Evolutionary conservation across 23 tunicate genomes (phyloP).

Genomic region (Trididemnum nubilum): DNA sequence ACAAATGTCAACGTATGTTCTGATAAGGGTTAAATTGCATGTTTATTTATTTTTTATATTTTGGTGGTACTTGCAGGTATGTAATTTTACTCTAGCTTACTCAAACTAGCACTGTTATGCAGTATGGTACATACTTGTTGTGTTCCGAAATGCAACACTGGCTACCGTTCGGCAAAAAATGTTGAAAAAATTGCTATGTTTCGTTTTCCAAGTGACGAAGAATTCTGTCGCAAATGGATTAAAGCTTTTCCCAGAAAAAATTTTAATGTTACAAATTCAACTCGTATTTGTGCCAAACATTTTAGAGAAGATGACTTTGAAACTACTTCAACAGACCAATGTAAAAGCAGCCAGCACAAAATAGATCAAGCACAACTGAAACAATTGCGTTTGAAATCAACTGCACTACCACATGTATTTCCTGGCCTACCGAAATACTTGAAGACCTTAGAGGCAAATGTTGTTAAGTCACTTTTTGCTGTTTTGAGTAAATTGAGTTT

Average conservation of each 20-base stretch:
- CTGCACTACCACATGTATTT: constrained; percentile 1
- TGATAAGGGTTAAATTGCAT: too few species aligned
- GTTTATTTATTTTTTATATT: too few species aligned
- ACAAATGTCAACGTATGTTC: too few species aligned
- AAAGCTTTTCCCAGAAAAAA: constrained; percentile 12
- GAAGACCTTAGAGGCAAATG: too few species aligned
- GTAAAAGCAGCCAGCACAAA: neutral
- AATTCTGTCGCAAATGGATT: neutral
- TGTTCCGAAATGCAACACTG: neutral
- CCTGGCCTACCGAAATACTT: constrained; percentile 2
- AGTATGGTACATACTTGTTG: neutral
- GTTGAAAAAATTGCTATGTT: neutral
- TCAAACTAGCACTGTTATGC: too few species aligned
- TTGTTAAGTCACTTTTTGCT: too few species aligned
- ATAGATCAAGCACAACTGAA: constrained; percentile 12
- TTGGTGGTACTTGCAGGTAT: too few species aligned
- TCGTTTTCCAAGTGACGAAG: neutral
- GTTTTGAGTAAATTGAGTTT: too few species aligned
- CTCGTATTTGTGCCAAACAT: constrained; percentile 11
- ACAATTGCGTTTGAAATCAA: neutral
- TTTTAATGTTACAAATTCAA: neutral
- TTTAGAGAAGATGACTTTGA: constrained; percentile 10
- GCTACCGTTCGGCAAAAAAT: neutral
- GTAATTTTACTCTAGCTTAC: too few species aligned
- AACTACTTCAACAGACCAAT: neutral